Evolutionary conservation across 2,113 vertebrate genomes (phyloP), one percentile per base, ranked within the genome.

Genomic region (Misgurnus mizolepis): DNA sequence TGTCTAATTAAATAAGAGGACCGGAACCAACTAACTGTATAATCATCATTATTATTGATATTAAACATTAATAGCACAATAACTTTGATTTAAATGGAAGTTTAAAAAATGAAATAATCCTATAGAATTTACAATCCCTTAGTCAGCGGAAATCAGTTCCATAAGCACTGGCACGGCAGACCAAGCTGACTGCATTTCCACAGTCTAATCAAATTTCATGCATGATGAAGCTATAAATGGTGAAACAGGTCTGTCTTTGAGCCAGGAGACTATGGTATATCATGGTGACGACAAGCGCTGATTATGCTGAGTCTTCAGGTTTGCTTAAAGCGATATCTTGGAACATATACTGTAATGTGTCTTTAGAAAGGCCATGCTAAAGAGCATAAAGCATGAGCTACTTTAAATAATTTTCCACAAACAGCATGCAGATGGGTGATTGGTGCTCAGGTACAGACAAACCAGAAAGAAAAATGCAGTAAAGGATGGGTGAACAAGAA

Each of bases 371-470:
- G 55, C 11, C 71, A 45, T 4, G 0, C 39, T 60, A 74, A 74
- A 74, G n/a, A 43, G 40, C 40, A 17, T 27, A 74, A 61, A 45
- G 71, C 12, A 6, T 41, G 39, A 61, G 18, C 55, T 60, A 45
- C 8, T 75, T 75, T 50, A 75, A 75, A 75, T 75, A 64, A 64
- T 75, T 34, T 12, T 14, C 4, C 43, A 75, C 45, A 75, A 60
- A 61, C 7, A 65, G 79, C 2, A 15, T 76, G 79, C 4, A 11
- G 43, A 50, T 67, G 71, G 45, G 88, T 22, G 41, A 41, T 76
- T 61, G 69, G 70, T 79, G 62, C 53, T 41, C 71, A 64, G 61
- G 76, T 83, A 61, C 1, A 78, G 50, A 66, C 49, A 14, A 43
- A 34, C 6, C 7, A 45, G 45, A 45, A 34, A 70, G 14, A 43